Base-by-base conservation (phyloP, 2,113 vertebrate genomes). In the Poeciliopsis prolifica region DNA sequence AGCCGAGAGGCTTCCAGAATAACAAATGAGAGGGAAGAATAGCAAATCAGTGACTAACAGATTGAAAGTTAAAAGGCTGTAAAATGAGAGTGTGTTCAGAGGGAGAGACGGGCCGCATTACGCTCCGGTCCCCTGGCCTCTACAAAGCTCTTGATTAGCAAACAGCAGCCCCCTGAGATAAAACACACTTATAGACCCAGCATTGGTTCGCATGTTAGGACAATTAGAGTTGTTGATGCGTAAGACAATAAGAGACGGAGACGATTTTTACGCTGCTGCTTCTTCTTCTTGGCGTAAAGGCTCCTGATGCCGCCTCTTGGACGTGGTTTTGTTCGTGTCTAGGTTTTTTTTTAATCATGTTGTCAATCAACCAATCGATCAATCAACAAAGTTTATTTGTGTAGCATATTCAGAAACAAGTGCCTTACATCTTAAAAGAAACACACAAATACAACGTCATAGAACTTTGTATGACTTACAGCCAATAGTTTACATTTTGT, bases 11-110 rank as follows among this genome's bases (percentile, higher is more conserved):
- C 70, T 78, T 3, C 65, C 37, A 64, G 78, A 79, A 88, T 80
- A 77, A 82, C 74, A 78, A 84, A 80, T 62, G 54, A 79, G 72
- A 68, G 65, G 75, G 68, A 75, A 84, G 88, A 85, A 84, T 72
- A 75, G 68, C 80, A 87, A 91, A 92, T 86, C 80, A 90, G 85
- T 81, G 60, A 78, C 30, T 35, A 75, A 84, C 85, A 83, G 87
- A 92, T 85, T 90, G 86, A 89, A 91, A 92, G 90, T 92, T 92
- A 90, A 92, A 93, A 90, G 91, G 82, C 87, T 89, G 88, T 92
- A 92, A 91, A 93, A 91, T 88, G 82, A 92, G 83, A 68, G 62
- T 78, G 79, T 91, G 82, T 89, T 92, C 77, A 89, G 81, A 69
- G 65, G 35, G 81, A 74, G 65, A 61, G 73, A 65, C 24, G 54